Evolutionary conservation across 2,888 invertebrate species (phyloP).

Genomic region (Thyatira batis): DNA sequence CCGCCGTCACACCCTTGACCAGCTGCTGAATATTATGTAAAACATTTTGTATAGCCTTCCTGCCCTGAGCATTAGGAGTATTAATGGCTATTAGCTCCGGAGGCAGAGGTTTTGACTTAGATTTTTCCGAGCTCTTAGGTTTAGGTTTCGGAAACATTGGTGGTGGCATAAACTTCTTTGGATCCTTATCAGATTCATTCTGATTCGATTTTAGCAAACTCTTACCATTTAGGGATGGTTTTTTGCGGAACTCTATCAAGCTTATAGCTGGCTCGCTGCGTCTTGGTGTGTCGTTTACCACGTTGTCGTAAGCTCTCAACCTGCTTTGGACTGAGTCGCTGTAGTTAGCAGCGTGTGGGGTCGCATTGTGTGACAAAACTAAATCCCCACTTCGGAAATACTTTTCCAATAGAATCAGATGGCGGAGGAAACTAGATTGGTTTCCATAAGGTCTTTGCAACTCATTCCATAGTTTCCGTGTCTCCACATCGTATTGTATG

Average conservation of each 20-base stretch:
- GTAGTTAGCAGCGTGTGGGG: conserved; percentile 88
- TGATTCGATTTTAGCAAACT: conserved; percentile 72
- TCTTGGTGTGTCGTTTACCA: conserved; percentile 57
- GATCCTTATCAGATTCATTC: conserved; percentile 51
- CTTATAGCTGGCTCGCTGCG: conserved; percentile 60
- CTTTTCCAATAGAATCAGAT: conserved; percentile 90
- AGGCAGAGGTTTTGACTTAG: conserved; percentile 69
- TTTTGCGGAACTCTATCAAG: conserved; percentile 72
- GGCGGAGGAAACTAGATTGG: conserved; percentile 92
- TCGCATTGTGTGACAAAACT: conserved; percentile 87
- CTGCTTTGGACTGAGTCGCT: conserved; percentile 91
- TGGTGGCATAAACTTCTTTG: conserved; percentile 64
- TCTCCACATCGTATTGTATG: conserved; percentile 92
- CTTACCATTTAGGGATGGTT: conserved; percentile 68
- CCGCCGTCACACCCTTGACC: conserved; percentile 72
- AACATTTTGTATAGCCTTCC: conserved; percentile 75
- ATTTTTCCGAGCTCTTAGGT: conserved; percentile 48
- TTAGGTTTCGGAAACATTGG: conserved; percentile 59
- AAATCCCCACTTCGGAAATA: conserved; percentile 92
- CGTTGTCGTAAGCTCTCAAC: conserved; percentile 88
- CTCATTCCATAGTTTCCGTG: conserved; percentile 90
- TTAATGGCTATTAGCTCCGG: conserved; percentile 84
- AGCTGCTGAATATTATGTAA: conserved; percentile 75
- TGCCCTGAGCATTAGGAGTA: conserved; percentile 70
- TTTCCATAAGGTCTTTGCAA: conserved; percentile 93